Conservation (phyloP, 2,113 vertebrate genomes). For the Dolichotis patagonum region DNA sequence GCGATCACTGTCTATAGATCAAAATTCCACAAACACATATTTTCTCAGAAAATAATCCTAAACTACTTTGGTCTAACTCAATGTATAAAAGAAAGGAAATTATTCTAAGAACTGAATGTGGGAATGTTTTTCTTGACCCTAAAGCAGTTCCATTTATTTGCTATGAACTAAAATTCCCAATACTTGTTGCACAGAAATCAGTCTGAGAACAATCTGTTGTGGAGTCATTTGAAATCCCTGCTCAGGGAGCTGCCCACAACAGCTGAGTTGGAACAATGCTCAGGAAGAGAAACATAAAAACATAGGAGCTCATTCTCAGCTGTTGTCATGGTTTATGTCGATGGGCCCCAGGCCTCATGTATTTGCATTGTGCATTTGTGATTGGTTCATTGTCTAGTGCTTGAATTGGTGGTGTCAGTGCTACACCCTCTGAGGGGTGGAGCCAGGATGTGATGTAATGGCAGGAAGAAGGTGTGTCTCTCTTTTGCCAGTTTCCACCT, state of each 20-base stretch:
- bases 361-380: too few relatives aligned
- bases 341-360: too few relatives aligned
- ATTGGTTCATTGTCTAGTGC: too few relatives aligned
- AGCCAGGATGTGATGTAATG: too few relatives aligned
- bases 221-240: slow-evolving; percentile 67
- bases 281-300: slow-evolving; percentile 74
- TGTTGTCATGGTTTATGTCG: too few relatives aligned
- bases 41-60: slow-evolving; percentile 43
- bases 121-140: background rate
- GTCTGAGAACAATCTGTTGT: slow-evolving; percentile 65
- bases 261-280: slow-evolving; percentile 70
- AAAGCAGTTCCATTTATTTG: slow-evolving; percentile 45
- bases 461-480: too few relatives aligned
- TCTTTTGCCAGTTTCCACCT: too few relatives aligned
- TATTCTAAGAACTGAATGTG: slow-evolving; percentile 40
- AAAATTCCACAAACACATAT: slow-evolving; percentile 17
- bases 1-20: slow-evolving; percentile 9
- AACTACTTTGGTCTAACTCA: slow-evolving; percentile 33
- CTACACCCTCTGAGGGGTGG: too few relatives aligned
- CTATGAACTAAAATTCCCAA: slow-evolving; percentile 59
- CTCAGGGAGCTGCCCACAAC: slow-evolving; percentile 33
- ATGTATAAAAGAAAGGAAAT: slow-evolving; percentile 47
- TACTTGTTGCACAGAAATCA: slow-evolving; percentile 38
- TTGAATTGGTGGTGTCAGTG: too few relatives aligned
- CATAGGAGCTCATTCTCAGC: slow-evolving; percentile 32